Evolutionary conservation across 92 coral and sea anemone species (phyloP).

Genomic region (Parazoanthus darwini): DNA sequence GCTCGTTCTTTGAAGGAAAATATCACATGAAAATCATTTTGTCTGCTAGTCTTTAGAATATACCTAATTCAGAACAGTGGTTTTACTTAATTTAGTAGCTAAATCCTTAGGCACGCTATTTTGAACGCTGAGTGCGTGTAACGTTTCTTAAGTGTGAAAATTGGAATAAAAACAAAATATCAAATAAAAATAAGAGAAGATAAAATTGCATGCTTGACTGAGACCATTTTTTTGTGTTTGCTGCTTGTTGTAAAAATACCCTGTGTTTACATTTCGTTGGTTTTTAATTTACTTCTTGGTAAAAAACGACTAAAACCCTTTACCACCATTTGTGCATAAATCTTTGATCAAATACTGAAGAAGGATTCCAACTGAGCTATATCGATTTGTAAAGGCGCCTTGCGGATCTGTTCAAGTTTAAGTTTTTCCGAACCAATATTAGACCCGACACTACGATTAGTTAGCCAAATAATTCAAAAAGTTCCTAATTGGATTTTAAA

Average conservation of each 20-base stretch:
- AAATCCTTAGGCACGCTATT: neutral
- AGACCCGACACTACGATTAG: neutral
- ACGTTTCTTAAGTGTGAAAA: neutral
- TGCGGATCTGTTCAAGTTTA: neutral
- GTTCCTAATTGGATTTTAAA: constrained; percentile 1
- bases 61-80: neutral
- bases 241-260: no score
- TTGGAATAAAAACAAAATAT: no score
- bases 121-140: neutral
- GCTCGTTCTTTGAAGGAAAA: neutral
- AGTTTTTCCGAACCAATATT: neutral
- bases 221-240: neutral
- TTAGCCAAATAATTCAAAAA: neutral
- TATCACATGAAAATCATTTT: neutral
- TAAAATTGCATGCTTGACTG: no score
- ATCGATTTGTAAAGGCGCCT: neutral
- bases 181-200: no score
- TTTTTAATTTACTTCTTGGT: no score
- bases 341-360: neutral
- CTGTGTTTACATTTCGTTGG: no score
- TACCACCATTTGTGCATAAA: neutral
- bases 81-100: no score
- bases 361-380: neutral
- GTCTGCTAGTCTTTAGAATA: neutral
- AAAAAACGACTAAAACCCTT: no score